Base-by-base conservation (phyloP, 2,888 invertebrate species). In the Acronicta psi region DNA sequence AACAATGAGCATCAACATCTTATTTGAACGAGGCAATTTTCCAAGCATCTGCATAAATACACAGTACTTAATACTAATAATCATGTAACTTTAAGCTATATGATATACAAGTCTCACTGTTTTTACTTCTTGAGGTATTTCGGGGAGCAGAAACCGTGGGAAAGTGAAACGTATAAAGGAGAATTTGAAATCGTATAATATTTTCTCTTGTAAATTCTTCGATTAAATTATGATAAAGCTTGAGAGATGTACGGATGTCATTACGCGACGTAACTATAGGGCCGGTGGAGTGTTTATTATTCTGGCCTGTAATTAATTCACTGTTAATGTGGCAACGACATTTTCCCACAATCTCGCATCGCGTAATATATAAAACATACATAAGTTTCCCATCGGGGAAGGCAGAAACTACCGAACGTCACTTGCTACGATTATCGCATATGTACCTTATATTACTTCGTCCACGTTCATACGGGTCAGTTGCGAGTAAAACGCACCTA, bases 311-410 rank as follows among this genome's bases (percentile, higher is more conserved):
- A 84, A 84, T 87, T 81, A 82, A 83, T 73, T 75, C 75, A 75
- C 73, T 72, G 59, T 80, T 77, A 72, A 75, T 55, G 66, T 55
- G 72, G 69, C 66, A 70, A 67, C 73, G 79, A 79, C 79, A 82
- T 89, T 90, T 92, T 93, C 92, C 81, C 89, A 75, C 77, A 81
- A 79, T 77, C 78, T 73, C 77, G 80, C 68, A 79, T 81, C 83
- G 86, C 87, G 87, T 84, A 88, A 59, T 59, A 62, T 68, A 69
- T 73, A 75, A 69, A 86, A 85, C 70, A 85, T 29, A 29, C 10
- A 29, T 29, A 29, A 29, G 11, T 29, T 11, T 29, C 29, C 29
- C 29, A 29, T 29, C 11, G 10, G 29, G 1, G 11, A 11, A 10
- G 11, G 2, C 11, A 29, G 11, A 9, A 29, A 29, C 0, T 29